Base-by-base conservation (phyloP, 1,140 invertebrate genomes). In the Drosophila ironensis region DNA sequence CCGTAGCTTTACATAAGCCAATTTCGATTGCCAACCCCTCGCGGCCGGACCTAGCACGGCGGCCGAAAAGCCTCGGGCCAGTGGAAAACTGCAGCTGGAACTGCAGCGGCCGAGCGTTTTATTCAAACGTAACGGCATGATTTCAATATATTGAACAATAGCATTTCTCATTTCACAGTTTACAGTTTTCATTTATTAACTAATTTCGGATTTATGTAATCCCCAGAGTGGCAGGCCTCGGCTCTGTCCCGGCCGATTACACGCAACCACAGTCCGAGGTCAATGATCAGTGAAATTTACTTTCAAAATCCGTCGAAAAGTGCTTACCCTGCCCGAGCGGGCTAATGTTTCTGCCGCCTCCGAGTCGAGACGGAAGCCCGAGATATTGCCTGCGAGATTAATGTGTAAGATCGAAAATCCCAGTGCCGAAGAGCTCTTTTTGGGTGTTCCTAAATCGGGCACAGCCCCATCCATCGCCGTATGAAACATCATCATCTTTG, bases 201-300 rank as follows among this genome's bases (percentile, higher is more conserved):
- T 84, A 84, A 86, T 84, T 84, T 82, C 40, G 69, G 78, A 84
- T 84, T 84, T 84, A 84, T 72, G 80, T 84, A 84, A 84, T 84
- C 78, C 51, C 35, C 71, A 46, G 54, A 69, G 48, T 63, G 44
- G 59, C 72, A 75, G 64, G 77, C 66, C 67, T 67, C 66, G 50
- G 64, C 28, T 33, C 30, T 33, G 30, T 56, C 52, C 57, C 60
- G 57, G 37, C 51, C 54, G 54, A 66, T 86, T 78, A 84, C 78
- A 84, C 78, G 78, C 78, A 84, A 80, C 80, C 69, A 66, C 78
- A 86, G 53, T 59, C 80, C 80, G 80, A 84, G 80, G 80, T 84
- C 80, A 84, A 86, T 84, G 80, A 86, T 84, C 80, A 84, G 80
- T 80, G 81, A 84, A 84, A 84, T 84, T 84, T 60, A 86, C 81